A percentile compares a stretch with the other conserved stretches of the same genome.
phyloP scores from a whole-genome alignment of 2,797 vertebrate species.

The Kryptopterus vitreolus region DNA sequence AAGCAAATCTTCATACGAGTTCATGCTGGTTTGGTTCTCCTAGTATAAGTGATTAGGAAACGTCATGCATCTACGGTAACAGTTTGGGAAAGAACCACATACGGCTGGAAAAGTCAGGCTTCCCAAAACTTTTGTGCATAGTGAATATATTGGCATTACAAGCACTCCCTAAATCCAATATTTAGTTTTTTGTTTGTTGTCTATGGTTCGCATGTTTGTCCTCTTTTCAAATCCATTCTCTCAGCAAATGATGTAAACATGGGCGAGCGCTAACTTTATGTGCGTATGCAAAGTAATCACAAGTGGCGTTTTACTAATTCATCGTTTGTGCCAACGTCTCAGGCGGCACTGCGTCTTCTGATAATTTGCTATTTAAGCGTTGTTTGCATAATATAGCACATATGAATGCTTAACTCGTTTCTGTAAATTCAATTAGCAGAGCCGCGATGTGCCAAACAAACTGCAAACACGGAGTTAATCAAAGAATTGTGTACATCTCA shows the following conservation, averaged over 20 bases:
- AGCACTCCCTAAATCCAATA: too few relatives aligned
- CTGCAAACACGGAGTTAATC: conserved; percentile 43
- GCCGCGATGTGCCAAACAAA: conserved; percentile 10
- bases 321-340: conserved; percentile 13
- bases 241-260: conserved; percentile 13
- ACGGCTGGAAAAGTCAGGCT: too few relatives aligned
- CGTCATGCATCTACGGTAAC: too few relatives aligned
- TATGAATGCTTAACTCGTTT: conserved; percentile 3
- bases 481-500: conserved; percentile 23
- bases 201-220: neutral
- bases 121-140: too few relatives aligned
- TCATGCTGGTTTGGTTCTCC: too few relatives aligned
- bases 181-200: too few relatives aligned
- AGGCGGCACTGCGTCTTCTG: neutral
- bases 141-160: too few relatives aligned
- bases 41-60: too few relatives aligned
- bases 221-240: neutral
- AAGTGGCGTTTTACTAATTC: conserved; percentile 1
- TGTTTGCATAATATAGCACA: conserved; percentile 24
- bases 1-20: too few relatives aligned
- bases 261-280: neutral
- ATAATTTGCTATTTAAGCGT: conserved; percentile 14
- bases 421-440: conserved; percentile 25
- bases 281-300: conserved; percentile 20
- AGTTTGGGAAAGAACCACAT: too few relatives aligned